Base-by-base conservation (phyloP, 92 coral and sea anemone species). In the Palythoa heliodiscus region DNA sequence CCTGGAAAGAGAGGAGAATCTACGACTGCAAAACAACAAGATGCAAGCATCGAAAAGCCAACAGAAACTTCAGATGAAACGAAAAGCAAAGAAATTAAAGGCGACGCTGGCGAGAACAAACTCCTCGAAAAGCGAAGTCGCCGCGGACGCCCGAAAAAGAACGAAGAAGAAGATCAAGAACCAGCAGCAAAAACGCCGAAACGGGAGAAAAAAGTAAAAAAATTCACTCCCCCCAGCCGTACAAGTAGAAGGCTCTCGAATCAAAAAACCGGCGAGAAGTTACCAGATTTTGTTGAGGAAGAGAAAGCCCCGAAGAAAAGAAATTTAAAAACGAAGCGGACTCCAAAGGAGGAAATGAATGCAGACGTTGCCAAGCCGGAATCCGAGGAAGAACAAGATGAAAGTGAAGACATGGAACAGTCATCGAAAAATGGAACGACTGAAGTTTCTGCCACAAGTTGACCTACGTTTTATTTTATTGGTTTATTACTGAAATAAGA, bases 91-190 rank as follows among this genome's bases (percentile, higher is more conserved):
- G 71, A 64, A 43, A 85, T 12, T 70, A 87, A 75, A 54, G 88
- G 82, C 52, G 88, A 93, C 25, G 13, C 73, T 82, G 78, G 38
- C 39, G 70, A 82, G 60, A 78, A 38, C 70, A 55, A 47, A 10
- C 90, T 76, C 52, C 73, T 82, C 69, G 86, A 48, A 69, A 88
- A 77, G 86, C 67, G 85, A 82, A 86, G 88, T 79, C 95, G 95
- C 37, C 95, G 95, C 17, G 92, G 92, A 20, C 89, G 90, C 48
- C 92, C 95, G 29, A 91, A 87, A 76, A 87, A 89, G 60, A 77
- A 63, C 70, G 97, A 89, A 0, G 75, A 76, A 69, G 73, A 90
- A 80, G 50, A 43, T 8, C 50, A 19, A 71, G 93, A 90, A 75
- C 95, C 97, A 38, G 81, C 76, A 4, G 84, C 84, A 25, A 93